phyloP scores from a whole-genome alignment of 2,113 vertebrate genomes.

The Columbina picui region DNA sequence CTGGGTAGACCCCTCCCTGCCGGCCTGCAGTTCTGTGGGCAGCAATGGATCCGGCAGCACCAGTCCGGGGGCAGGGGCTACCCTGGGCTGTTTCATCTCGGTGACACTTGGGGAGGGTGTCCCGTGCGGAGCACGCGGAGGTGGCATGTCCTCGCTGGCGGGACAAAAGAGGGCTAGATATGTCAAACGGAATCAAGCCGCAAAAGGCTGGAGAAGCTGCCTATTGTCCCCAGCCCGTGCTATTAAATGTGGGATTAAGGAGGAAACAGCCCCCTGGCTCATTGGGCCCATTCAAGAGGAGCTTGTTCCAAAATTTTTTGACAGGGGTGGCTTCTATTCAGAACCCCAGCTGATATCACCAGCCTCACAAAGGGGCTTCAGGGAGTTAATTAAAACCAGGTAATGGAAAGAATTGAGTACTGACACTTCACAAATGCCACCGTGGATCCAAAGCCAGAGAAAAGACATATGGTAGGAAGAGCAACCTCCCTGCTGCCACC shows the following conservation, averaged over 20 bases:
- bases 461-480: conserved; percentile 37
- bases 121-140: conserved; percentile 25
- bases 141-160: not conserved
- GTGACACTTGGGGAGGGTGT: conserved; percentile 27
- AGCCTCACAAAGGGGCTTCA: conserved; percentile 46
- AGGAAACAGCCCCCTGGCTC: conserved; percentile 41
- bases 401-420: conserved; percentile 43
- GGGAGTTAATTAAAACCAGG: conserved; percentile 67
- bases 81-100: conserved; percentile 2
- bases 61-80: not conserved
- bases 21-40: not conserved
- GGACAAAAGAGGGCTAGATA: conserved; percentile 49
- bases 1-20: not conserved
- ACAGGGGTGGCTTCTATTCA: conserved; percentile 46
- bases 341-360: conserved; percentile 28
- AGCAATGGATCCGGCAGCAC: not conserved
- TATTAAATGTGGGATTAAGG: conserved; percentile 60
- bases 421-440: conserved; percentile 40
- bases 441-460: not conserved
- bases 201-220: conserved; percentile 43
- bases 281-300: conserved; percentile 55
- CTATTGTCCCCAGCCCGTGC: conserved; percentile 46
- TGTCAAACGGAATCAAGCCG: conserved; percentile 44
- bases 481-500: not conserved
- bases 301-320: conserved; percentile 64